Conservation (phyloP, 2,888 invertebrate genomes). For the Cotesia congregata region DNA sequence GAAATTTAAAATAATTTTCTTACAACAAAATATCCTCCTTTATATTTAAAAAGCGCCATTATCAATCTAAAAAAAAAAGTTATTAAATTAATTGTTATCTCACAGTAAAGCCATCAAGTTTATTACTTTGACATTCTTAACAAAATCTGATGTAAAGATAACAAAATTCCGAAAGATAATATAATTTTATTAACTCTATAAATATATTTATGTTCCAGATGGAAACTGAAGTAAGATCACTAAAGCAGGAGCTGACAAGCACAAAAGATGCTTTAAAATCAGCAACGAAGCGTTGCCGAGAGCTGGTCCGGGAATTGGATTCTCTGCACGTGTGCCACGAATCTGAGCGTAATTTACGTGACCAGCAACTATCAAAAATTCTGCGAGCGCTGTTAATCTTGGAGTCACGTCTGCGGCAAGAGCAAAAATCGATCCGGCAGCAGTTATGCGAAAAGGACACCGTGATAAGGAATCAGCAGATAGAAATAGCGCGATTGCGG, state of each 20-base stretch:
- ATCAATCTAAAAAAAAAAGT: too few relatives aligned
- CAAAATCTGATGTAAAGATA: too few relatives aligned
- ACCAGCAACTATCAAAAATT: constrained; percentile 80
- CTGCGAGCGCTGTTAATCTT: constrained; percentile 80
- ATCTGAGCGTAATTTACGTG: constrained; percentile 76
- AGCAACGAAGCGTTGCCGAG: constrained; percentile 77
- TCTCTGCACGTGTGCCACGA: constrained; percentile 62
- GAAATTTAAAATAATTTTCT: too few relatives aligned
- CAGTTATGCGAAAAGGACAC: constrained; percentile 80
- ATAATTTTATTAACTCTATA: too few relatives aligned
- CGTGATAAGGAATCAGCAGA: constrained; percentile 79
- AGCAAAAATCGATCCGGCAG: constrained; percentile 80
- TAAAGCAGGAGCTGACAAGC: constrained; percentile 76
- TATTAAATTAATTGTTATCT: too few relatives aligned
- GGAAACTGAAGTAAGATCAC: constrained; percentile 73
- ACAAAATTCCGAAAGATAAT: background rate
- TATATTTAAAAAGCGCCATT: too few relatives aligned
- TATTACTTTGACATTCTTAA: too few relatives aligned
- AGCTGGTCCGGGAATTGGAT: constrained; percentile 73
- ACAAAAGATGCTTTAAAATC: constrained; percentile 78
- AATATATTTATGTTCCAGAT: constrained; percentile 73
- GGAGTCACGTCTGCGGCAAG: constrained; percentile 80
- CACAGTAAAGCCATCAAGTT: too few relatives aligned
- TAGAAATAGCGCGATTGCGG: constrained; percentile 78
- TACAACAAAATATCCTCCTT: too few relatives aligned